Percentiles rank a stretch among this genome's conserved stretches.
Conservation (phyloP, 2,797 vertebrate genomes). For the Austrolebias charrua region DNA sequence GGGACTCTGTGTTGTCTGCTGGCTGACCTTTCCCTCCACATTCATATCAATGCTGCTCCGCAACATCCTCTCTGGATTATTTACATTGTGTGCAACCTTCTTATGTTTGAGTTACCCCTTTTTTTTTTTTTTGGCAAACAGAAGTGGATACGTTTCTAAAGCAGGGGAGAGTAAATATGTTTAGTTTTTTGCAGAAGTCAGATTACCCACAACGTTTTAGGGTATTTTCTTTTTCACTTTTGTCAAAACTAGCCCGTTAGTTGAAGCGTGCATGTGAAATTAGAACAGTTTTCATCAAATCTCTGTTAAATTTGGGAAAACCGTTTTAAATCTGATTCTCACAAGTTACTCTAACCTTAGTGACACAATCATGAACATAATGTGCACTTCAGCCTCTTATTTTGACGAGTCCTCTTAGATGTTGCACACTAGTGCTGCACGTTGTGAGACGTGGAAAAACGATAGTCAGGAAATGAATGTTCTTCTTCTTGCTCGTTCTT, state of each 20-base stretch:
- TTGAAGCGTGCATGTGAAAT: slow-evolving; percentile 31
- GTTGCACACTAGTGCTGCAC: slow-evolving; percentile 59
- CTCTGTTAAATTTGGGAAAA: slow-evolving; percentile 33
- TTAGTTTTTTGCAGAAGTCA: slow-evolving; percentile 18
- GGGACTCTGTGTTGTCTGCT: slow-evolving; percentile 74
- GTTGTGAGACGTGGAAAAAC: slow-evolving; percentile 41
- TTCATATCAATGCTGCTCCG: slow-evolving; percentile 63
- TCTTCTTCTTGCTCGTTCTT: slow-evolving; percentile 37
- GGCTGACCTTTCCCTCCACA: slow-evolving; percentile 75
- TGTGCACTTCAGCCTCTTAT: slow-evolving; percentile 66
- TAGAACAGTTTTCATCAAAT: slow-evolving; percentile 10
- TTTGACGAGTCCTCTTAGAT: slow-evolving; percentile 77
- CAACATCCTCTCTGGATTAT: slow-evolving; percentile 53
- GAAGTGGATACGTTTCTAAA: slow-evolving; percentile 33
- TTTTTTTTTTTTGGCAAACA: slow-evolving; percentile 39
- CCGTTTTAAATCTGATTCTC: slow-evolving; percentile 47
- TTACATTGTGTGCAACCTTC: slow-evolving; percentile 52
- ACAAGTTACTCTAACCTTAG: slow-evolving; percentile 59
- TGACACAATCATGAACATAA: slow-evolving; percentile 53
- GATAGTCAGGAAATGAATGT: slow-evolving; percentile 33
- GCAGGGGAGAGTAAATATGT: slow-evolving; percentile 26
- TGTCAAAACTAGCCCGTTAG: slow-evolving; percentile 22
- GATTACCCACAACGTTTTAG: slow-evolving; percentile 20
- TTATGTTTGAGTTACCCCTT: slow-evolving; percentile 40
- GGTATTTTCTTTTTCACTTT: slow-evolving; percentile 20